These are phyloP conservation scores for Hypotaenidia philippensis DNA, from an alignment of 2,797 vertebrate genomes.

Conservation along the genomic window DNA sequence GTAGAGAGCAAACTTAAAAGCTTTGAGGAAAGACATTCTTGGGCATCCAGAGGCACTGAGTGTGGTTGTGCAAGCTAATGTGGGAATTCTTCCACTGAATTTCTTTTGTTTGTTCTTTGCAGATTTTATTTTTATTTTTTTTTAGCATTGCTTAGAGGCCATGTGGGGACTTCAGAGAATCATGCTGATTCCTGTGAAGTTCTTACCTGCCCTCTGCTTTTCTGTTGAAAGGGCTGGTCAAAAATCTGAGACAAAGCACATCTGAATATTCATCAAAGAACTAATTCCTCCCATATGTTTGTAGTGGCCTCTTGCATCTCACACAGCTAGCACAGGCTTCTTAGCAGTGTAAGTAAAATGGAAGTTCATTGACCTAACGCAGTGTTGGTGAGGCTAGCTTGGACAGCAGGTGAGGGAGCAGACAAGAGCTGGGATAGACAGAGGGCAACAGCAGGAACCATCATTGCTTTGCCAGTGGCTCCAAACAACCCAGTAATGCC, in stretches of 20 bases:
- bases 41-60: neutral
- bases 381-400: neutral
- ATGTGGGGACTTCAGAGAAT: neutral
- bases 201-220: neutral
- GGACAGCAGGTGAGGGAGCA: neutral
- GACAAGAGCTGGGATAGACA: neutral
- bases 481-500: neutral
- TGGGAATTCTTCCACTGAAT: neutral
- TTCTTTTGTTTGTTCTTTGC: neutral
- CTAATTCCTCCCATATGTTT: neutral
- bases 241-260: neutral
- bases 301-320: neutral
- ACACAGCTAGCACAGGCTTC: neutral
- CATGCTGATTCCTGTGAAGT: neutral
- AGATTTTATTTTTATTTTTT: neutral
- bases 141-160: neutral
- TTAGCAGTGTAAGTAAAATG: neutral
- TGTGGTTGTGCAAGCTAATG: rapidly evolving
- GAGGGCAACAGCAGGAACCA: rapidly evolving
- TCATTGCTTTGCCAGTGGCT: neutral
- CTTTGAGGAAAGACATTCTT: neutral
- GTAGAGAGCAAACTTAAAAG: neutral
- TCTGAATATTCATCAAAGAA: neutral
- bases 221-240: neutral
- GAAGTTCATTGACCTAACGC: neutral